Conservation (phyloP, 1,140 invertebrate species). For the Sesamia nonagrioides region DNA sequence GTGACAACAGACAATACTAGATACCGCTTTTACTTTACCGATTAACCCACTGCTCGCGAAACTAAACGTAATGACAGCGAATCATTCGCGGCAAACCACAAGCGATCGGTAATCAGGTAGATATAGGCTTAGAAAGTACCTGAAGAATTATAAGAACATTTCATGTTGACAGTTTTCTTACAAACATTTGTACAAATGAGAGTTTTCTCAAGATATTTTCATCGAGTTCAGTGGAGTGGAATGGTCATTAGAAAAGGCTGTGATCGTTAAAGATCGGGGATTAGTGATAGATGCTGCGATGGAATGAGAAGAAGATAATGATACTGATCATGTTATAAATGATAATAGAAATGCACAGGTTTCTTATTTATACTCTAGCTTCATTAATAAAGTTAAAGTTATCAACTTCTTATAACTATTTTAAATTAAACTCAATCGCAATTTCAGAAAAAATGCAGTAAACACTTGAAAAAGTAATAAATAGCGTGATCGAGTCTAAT, state of each 20-base stretch:
- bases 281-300: not conserved
- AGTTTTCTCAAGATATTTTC: constrained; percentile 27
- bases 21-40: constrained; percentile 11
- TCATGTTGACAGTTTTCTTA: constrained; percentile 5
- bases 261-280: constrained; percentile 17
- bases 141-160: constrained; percentile 29
- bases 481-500: not conserved
- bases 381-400: too few relatives aligned
- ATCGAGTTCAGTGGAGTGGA: constrained; percentile 32
- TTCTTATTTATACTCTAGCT: too few relatives aligned
- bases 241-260: constrained; percentile 35
- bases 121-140: constrained; percentile 36
- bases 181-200: not conserved
- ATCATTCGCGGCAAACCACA: constrained; percentile 19
- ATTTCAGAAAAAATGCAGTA: not conserved
- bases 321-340: not conserved
- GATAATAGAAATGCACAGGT: too few relatives aligned
- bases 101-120: constrained; percentile 14
- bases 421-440: not conserved
- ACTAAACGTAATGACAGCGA: constrained; percentile 27
- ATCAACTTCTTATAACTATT: not conserved
- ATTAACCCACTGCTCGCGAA: constrained; percentile 43
- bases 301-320: constrained; percentile 22
- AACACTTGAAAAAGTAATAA: not conserved
- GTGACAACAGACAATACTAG: constrained; percentile 22